These are phyloP conservation scores for Pangasianodon hypophthalmus DNA, from an alignment of 2,113 vertebrate genomes.

Conservation along the genomic window DNA sequence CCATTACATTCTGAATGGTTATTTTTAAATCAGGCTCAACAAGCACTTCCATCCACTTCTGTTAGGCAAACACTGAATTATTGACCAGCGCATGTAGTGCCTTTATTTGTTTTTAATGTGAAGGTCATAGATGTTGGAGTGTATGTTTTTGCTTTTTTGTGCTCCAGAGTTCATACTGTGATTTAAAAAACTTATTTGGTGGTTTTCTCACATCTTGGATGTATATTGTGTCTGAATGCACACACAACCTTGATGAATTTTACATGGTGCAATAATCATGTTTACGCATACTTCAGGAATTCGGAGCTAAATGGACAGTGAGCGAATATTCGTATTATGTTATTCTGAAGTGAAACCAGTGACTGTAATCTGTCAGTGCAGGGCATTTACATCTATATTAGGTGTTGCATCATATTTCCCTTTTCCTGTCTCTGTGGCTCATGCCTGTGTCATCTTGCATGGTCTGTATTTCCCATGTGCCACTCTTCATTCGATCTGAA, in stretches of 20 bases:
- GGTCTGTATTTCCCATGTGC: background rate
- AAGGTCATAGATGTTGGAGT: background rate
- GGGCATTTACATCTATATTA: background rate
- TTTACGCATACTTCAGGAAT: background rate
- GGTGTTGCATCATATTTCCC: background rate
- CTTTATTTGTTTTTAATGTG: constrained; percentile 3
- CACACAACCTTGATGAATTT: background rate
- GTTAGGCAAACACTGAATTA: constrained; percentile 13
- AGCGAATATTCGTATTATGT: background rate
- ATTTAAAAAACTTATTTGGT: background rate
- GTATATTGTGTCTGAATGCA: background rate
- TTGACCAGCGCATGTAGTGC: background rate
- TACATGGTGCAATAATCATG: background rate
- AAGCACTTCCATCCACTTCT: constrained; percentile 10
- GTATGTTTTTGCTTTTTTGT: background rate
- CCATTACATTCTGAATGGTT: constrained; percentile 23
- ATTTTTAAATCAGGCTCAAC: constrained; percentile 42
- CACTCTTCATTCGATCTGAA: background rate
- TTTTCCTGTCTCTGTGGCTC: background rate
- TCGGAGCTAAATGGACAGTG: background rate
- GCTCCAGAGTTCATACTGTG: background rate
- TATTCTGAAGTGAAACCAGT: background rate
- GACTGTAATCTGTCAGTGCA: background rate
- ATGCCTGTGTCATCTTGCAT: background rate
- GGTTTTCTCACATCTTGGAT: background rate